Percentiles rank a stretch among this genome's conserved stretches.
phyloP scores from a whole-genome alignment of 2,888 invertebrate species.

The Drosophila recens region DNA sequence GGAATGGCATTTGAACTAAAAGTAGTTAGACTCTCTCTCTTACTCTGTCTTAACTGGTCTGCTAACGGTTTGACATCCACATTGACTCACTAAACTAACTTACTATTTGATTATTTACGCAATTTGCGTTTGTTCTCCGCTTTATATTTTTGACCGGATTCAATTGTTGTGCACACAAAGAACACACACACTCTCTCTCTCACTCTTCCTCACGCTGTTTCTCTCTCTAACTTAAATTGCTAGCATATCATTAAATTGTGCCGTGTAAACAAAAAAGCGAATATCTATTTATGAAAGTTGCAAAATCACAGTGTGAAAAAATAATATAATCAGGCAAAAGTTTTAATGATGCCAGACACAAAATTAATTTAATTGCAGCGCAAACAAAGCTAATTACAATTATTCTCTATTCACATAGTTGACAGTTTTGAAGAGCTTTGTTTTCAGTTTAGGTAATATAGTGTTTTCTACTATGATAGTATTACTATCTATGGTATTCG shows the following conservation, averaged over 20 bases:
- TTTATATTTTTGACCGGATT: conserved; percentile 5
- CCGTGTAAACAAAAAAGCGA: conserved; percentile 26
- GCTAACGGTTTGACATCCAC: not conserved
- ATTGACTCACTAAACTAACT: conserved; percentile 15
- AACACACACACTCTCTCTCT: not conserved
- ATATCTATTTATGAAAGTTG: conserved; percentile 14
- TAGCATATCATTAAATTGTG: conserved; percentile 7
- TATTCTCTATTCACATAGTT: conserved; percentile 8
- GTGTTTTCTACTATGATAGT: not conserved
- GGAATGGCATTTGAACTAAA: not conserved
- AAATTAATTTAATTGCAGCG: conserved; percentile 39
- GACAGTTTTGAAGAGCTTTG: conserved; percentile 22
- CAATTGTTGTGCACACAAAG: conserved; percentile 1
- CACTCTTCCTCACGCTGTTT: not conserved
- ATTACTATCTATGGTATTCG: not conserved
- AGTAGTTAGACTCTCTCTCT: not conserved
- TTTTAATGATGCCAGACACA: conserved; percentile 30
- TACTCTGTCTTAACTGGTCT: not conserved
- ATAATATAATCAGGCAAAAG: conserved; percentile 1
- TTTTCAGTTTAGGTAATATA: not conserved
- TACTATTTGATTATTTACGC: conserved; percentile 9
- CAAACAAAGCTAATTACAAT: conserved; percentile 19
- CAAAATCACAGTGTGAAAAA: conserved; percentile 28
- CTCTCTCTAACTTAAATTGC: not conserved
- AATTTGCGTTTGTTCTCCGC: not conserved